Percentiles rank a stretch among this genome's conserved stretches.
These are phyloP conservation scores for Galerucella calmariensis DNA, from an alignment of 2,888 invertebrate genomes.

Conservation along the genomic window DNA sequence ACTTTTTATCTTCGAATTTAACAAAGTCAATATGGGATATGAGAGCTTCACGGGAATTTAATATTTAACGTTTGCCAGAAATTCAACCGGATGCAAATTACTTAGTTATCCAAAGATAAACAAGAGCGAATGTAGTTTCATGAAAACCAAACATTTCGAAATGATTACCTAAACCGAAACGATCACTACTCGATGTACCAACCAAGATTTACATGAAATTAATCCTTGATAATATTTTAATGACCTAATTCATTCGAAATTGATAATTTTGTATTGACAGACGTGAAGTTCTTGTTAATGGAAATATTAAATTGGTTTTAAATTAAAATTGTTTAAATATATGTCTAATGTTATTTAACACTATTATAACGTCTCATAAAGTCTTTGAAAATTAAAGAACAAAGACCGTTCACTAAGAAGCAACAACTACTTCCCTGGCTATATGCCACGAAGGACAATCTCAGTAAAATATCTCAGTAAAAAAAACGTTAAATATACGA, in stretches of 20 bases:
- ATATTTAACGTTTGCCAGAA: conserved; percentile 9
- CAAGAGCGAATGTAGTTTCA: conserved; percentile 4
- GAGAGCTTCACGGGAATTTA: neutral
- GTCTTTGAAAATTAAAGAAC: too few species aligned
- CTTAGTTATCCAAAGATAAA: conserved; percentile 18
- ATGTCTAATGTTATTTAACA: too few species aligned
- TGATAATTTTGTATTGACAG: neutral
- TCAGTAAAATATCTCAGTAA: too few species aligned
- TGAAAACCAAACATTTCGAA: conserved; percentile 13
- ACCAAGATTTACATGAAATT: neutral
- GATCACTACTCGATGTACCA: neutral
- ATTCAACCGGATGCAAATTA: conserved; percentile 10
- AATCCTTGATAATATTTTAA: conserved; percentile 3
- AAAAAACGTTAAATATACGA: too few species aligned
- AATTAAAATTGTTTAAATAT: too few species aligned
- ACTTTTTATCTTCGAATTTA: neutral
- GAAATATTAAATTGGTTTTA: too few species aligned
- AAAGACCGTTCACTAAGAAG: too few species aligned
- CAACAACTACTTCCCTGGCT: too few species aligned
- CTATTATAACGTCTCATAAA: too few species aligned
- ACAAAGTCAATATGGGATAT: neutral
- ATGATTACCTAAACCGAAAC: conserved; percentile 10
- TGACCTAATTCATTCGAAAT: conserved; percentile 1
- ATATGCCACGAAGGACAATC: too few species aligned
- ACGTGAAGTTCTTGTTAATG: neutral